A percentile compares a stretch with the other conserved stretches of the same genome.
Conservation (phyloP, 2,888 invertebrate genomes). For the Osmoderma eremita region DNA sequence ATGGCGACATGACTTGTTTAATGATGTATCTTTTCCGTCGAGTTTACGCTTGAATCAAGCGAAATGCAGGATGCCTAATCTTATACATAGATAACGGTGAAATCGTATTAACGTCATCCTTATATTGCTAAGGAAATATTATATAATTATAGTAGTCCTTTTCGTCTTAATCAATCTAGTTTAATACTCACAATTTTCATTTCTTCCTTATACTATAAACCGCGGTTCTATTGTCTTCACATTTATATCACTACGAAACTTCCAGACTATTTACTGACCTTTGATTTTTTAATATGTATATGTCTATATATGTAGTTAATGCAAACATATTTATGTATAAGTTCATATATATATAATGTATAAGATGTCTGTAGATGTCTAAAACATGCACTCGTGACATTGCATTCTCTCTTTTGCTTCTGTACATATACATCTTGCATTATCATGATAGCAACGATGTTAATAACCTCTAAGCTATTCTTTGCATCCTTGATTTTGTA, state of each 20-base stretch:
- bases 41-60: no score
- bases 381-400: background rate
- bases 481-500: background rate
- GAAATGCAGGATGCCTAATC: no score
- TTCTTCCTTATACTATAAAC: no score
- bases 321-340: background rate
- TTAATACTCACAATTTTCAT: no score
- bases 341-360: background rate
- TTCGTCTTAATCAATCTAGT: no score
- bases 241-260: slow-evolving; percentile 3
- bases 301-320: background rate
- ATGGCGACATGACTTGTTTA: no score
- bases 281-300: background rate
- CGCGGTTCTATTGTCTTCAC: no score
- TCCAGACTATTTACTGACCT: slow-evolving; percentile 14
- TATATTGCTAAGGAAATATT: no score
- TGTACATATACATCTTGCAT: background rate
- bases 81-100: no score
- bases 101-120: no score
- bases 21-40: no score
- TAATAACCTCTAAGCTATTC: slow-evolving; percentile 7
- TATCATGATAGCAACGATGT: slow-evolving; percentile 5
- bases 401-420: background rate
- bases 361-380: background rate
- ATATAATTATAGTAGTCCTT: no score